These are phyloP conservation scores for Vespertilio murinus DNA, from an alignment of 2,797 vertebrate genomes.

Conservation along the genomic window DNA sequence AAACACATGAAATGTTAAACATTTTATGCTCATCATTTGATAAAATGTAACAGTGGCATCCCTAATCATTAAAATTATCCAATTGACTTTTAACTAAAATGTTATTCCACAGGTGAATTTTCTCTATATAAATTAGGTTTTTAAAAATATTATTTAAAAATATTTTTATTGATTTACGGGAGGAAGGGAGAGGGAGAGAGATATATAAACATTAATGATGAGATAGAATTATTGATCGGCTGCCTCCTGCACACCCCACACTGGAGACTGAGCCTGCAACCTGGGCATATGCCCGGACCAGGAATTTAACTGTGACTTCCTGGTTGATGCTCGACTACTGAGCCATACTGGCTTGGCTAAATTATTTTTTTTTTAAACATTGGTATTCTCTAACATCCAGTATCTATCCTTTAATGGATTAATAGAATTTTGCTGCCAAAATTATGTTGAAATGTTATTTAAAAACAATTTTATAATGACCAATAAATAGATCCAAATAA, in stretches of 20 bases:
- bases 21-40: background rate
- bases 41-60: slow-evolving; percentile 4
- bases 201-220: too few relatives aligned
- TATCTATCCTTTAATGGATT: slow-evolving; percentile 28
- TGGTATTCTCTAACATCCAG: background rate
- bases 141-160: too few relatives aligned
- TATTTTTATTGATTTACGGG: too few relatives aligned
- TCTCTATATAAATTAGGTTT: background rate
- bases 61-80: slow-evolving; percentile 10
- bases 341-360: too few relatives aligned
- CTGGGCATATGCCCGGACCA: too few relatives aligned
- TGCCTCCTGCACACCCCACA: too few relatives aligned
- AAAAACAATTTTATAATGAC: background rate
- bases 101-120: background rate
- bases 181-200: too few relatives aligned
- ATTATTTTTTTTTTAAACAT: slow-evolving; percentile 4
- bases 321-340: too few relatives aligned
- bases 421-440: background rate
- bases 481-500: slow-evolving; percentile 23
- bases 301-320: too few relatives aligned
- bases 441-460: background rate
- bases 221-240: too few relatives aligned
- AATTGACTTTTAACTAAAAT: slow-evolving; percentile 42
- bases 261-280: too few relatives aligned
- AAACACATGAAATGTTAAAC: background rate